Evolutionary conservation across 2,888 invertebrate genomes (phyloP).

Genomic region (Monochamus alternatus): DNA sequence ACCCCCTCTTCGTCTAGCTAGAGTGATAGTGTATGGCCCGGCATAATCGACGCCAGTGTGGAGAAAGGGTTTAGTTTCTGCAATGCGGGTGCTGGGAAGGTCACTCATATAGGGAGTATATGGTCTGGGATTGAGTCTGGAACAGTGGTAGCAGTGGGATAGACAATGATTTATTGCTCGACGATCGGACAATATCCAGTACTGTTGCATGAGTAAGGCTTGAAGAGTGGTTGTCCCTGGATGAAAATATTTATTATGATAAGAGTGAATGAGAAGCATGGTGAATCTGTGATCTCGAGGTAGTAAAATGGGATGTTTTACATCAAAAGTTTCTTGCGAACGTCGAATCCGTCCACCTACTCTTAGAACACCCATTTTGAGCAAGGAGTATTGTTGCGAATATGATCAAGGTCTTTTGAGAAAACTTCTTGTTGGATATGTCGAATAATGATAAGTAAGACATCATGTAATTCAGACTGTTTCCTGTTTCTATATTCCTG

Average conservation of each 20-base stretch:
- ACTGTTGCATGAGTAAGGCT: too few relatives aligned
- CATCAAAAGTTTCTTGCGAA: neutral
- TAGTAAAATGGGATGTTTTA: neutral
- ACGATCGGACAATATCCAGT: too few relatives aligned
- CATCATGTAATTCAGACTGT: neutral
- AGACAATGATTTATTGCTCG: too few relatives aligned
- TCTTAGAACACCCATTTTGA: neutral
- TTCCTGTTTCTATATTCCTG: too few relatives aligned
- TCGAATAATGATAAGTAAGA: too few relatives aligned
- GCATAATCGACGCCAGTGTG: neutral
- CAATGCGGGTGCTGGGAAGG: too few relatives aligned
- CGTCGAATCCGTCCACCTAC: conserved; percentile 2
- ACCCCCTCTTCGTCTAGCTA: neutral
- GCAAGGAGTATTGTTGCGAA: neutral
- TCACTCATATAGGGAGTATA: too few relatives aligned
- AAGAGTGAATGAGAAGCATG: neutral
- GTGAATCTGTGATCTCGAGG: neutral
- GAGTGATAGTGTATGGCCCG: neutral
- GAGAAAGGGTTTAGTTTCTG: too few relatives aligned
- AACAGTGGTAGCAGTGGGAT: too few relatives aligned
- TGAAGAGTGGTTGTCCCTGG: neutral
- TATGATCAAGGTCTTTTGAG: neutral
- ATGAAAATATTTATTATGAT: conserved; percentile 8
- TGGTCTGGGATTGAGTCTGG: too few relatives aligned
- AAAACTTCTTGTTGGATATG: neutral